These are phyloP conservation scores for Peromyscus aztecus DNA, from an alignment of 2,797 vertebrate species.

Conservation along the genomic window DNA sequence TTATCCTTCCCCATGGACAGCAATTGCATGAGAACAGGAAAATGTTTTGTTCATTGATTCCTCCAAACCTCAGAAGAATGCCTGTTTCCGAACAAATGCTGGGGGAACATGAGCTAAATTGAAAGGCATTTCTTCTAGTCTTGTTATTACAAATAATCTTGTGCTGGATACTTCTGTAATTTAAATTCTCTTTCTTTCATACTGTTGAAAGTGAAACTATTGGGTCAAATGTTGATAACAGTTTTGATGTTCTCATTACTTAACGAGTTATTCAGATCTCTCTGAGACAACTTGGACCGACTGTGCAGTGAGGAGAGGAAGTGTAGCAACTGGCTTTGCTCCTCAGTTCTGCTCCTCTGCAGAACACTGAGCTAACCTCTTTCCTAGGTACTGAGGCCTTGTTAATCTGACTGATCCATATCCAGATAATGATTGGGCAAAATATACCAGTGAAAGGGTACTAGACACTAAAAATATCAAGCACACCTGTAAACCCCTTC, in stretches of 20 bases:
- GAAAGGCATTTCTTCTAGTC: background rate
- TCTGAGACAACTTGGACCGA: background rate
- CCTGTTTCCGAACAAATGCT: background rate
- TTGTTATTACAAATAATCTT: background rate
- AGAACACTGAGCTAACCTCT: accelerated
- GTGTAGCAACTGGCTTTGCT: background rate
- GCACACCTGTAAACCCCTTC: background rate
- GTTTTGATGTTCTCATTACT: background rate
- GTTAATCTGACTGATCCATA: background rate
- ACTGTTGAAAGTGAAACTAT: background rate
- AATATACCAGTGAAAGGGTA: background rate
- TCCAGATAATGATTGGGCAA: background rate
- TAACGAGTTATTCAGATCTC: background rate
- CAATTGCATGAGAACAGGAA: background rate
- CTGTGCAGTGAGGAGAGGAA: background rate
- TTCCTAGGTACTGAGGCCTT: background rate
- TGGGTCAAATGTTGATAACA: background rate
- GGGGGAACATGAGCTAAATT: background rate
- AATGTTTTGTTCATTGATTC: background rate
- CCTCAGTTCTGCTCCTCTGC: background rate
- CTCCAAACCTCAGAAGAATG: background rate
- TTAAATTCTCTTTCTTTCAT: slow-evolving; percentile 38
- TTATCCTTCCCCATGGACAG: background rate
- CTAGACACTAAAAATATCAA: background rate
- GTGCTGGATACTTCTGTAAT: background rate